Evolutionary conservation across 2,113 vertebrate species (phyloP).

Genomic region (Cettia cetti): DNA sequence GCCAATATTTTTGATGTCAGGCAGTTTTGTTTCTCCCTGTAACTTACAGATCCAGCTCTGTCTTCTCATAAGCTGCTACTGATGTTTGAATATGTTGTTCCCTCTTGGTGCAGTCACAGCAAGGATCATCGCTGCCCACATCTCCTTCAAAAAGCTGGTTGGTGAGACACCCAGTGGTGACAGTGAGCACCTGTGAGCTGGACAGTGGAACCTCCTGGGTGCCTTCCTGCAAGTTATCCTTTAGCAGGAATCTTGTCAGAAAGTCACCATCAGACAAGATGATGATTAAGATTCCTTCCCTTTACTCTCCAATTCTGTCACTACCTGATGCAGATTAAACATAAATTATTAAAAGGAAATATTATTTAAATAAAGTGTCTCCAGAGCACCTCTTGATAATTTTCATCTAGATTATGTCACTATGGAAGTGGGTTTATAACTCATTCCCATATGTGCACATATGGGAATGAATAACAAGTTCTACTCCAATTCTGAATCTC

Average conservation of each 20-base stretch:
- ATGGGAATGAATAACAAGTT: background rate
- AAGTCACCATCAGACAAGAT: background rate
- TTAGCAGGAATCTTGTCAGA: background rate
- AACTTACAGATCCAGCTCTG: background rate
- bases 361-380: background rate
- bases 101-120: background rate
- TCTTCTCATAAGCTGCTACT: background rate
- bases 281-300: background rate
- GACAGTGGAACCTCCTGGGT: background rate
- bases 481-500: background rate
- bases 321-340: background rate
- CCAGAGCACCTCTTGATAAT: background rate
- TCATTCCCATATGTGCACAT: background rate
- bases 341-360: background rate
- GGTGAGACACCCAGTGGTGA: constrained; percentile 70
- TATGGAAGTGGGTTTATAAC: background rate
- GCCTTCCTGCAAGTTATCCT: background rate
- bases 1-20: background rate
- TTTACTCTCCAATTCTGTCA: background rate
- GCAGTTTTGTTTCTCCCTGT: background rate
- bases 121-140: background rate
- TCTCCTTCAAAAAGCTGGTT: background rate
- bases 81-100: background rate
- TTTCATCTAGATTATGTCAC: background rate
- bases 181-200: background rate